These are phyloP conservation scores for Atrina japonica DNA, from an alignment of 2,888 invertebrate genomes.

Conservation along the genomic window DNA sequence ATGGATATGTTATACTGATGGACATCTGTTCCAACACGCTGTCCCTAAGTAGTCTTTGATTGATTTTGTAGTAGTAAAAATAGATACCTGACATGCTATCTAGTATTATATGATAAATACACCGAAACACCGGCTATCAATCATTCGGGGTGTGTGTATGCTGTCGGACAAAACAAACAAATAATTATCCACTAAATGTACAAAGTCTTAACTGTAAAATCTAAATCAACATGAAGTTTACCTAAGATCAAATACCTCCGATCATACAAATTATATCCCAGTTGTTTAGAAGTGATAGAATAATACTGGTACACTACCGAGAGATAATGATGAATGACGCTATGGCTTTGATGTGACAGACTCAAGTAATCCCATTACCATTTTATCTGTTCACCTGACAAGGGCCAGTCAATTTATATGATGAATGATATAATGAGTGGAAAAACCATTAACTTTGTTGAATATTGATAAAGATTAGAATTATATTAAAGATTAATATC, in stretches of 20 bases:
- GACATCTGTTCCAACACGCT: too few relatives aligned
- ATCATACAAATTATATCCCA: slow-evolving; percentile 1
- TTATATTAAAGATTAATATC: slow-evolving; percentile 27
- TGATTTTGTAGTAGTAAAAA: too few relatives aligned
- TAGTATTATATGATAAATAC: background rate
- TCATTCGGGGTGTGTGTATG: background rate
- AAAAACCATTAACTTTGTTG: slow-evolving; percentile 32
- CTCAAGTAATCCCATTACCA: slow-evolving; percentile 43
- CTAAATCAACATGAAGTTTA: slow-evolving; percentile 19
- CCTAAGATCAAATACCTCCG: slow-evolving; percentile 8
- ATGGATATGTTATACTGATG: too few relatives aligned
- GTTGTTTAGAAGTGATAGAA: background rate
- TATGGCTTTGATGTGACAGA: slow-evolving; percentile 39
- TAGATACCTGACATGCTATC: background rate
- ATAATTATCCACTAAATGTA: slow-evolving; percentile 10
- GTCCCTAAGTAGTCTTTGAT: too few relatives aligned
- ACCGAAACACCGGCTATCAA: background rate
- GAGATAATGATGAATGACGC: slow-evolving; percentile 20
- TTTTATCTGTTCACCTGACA: slow-evolving; percentile 41
- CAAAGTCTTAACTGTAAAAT: background rate
- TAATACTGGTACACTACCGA: background rate
- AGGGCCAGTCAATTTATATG: slow-evolving; percentile 38
- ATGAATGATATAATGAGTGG: slow-evolving; percentile 40
- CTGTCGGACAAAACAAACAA: slow-evolving; percentile 12
- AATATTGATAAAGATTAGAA: slow-evolving; percentile 35